Evolutionary conservation across 1,140 invertebrate genomes (phyloP).

Genomic region (Caenorhabditis elegans): WBcel235 BX284604.4:12353001-12353500

Average conservation of each 20-base stretch:
- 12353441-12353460: too few species aligned
- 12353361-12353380: slow-evolving; percentile 59
- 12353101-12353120: too few species aligned
- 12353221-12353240: slow-evolving; percentile 56
- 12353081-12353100: neutral
- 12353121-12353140: neutral
- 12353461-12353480: too few species aligned
- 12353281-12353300: slow-evolving; percentile 59
- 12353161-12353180: slow-evolving; percentile 37
- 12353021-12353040: slow-evolving; percentile 53
- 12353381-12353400: slow-evolving; percentile 60
- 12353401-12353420: slow-evolving; percentile 55
- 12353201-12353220: slow-evolving; percentile 58
- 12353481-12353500: too few species aligned
- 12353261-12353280: slow-evolving; percentile 60
- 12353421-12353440: too few species aligned
- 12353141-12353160: slow-evolving; percentile 45
- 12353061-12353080: neutral
- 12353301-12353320: slow-evolving; percentile 37
- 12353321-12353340: slow-evolving; percentile 44
- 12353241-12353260: slow-evolving; percentile 58
- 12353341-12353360: slow-evolving; percentile 55
- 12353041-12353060: slow-evolving; percentile 35
- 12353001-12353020: slow-evolving; percentile 44
- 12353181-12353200: slow-evolving; percentile 52